Base-by-base conservation (phyloP, 2,113 vertebrate species). In the Phalacrocorax pelagicus region DNA sequence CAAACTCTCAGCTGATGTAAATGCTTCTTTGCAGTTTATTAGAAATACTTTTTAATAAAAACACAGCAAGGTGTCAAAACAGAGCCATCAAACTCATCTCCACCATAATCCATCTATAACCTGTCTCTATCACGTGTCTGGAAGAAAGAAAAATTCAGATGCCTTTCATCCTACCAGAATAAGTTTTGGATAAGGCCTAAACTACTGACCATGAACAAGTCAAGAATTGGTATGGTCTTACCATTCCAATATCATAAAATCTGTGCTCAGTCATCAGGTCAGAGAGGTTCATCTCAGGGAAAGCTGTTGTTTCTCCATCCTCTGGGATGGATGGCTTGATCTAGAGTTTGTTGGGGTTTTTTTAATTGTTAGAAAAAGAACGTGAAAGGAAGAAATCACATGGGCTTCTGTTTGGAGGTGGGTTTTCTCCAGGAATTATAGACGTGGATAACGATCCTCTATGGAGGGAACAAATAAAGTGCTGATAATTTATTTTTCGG, bases 11-110 rank as follows among this genome's bases (percentile, higher is more conserved):
- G 74, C 59, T 91, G 90, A 97, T 96, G 70, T 88, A 97, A 97
- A 97, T 79, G 81, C 92, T 91, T 98, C 88, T 96, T 95, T 92
- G 73, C 92, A 92, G 96, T 96, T 88, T 98, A 95, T 96, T 97
- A 97, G 95, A 98, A 96, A 97, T 91, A 95, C 8, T 15, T 90
- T 91, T 95, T 86, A 63, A 79, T 70, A 71, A 91, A 96, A 95
- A 49, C 86, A 70, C 15, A 85, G 86, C 12, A 81, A 96, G 62
- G 86, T 93, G 79, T 94, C 89, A 88, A 95, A 95, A 92, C 1
- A 69, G 59, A 95, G 51, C 32, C 78, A 75, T 83, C 74, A 81
- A 81, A 86, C 24, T 78, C 79, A 83, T 86, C 72, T 88, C 36
- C 72, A 71, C 83, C 55, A 23, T 59, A 59, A 59, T 24, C 61